Conservation (phyloP, 2,113 vertebrate genomes). For the Grammomys dolichurus region DNA sequence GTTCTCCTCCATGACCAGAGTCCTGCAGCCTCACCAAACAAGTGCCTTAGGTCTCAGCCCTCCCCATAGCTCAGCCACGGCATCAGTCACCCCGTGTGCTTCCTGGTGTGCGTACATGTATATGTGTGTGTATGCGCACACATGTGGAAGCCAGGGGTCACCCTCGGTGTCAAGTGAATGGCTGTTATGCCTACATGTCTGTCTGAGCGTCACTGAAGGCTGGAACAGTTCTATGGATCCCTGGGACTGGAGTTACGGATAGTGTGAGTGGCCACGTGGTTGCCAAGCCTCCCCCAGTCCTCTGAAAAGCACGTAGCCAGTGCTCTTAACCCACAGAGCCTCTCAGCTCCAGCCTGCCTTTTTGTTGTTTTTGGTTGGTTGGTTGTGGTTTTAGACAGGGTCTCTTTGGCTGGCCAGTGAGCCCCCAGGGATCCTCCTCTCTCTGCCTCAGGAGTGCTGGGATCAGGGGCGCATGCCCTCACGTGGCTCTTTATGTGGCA, state of each 20-base stretch:
- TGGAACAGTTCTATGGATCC: not conserved
- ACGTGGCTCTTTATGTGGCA: no score
- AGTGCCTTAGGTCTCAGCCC: fast-evolving
- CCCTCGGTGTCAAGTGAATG: not conserved
- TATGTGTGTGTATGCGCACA: not conserved
- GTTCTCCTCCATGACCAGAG: no score
- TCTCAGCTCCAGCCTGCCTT: not conserved
- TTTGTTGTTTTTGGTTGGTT: not conserved
- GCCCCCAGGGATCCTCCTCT: not conserved
- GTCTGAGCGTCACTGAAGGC: not conserved
- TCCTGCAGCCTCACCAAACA: fast-evolving
- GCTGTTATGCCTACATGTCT: not conserved
- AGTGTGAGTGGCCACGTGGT: not conserved
- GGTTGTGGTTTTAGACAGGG: not conserved
- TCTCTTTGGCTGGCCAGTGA: not conserved
- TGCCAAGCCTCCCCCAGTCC: not conserved
- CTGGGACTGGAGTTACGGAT: no score
- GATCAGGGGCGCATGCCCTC: no score
- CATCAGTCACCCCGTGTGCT: not conserved
- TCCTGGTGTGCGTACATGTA: not conserved
- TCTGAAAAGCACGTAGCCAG: not conserved
- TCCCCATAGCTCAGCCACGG: not conserved
- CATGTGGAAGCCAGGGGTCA: not conserved
- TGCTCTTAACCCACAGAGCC: not conserved
- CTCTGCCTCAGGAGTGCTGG: not conserved